Percentiles rank a stretch among this genome's conserved stretches.
phyloP scores from a whole-genome alignment of 2,888 invertebrate genomes.

The Orchesella flavescens region DNA sequence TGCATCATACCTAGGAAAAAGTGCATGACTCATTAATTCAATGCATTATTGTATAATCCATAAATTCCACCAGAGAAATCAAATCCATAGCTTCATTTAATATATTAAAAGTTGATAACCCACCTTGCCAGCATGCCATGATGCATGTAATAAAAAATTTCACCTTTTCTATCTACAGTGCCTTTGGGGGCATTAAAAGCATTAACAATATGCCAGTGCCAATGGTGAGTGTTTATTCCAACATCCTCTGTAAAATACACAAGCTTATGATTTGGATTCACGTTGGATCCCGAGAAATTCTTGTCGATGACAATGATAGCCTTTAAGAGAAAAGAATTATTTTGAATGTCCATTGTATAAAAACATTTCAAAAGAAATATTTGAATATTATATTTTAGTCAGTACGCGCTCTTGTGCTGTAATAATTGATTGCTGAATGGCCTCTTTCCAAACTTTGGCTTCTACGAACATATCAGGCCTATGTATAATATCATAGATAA shows the following conservation, averaged over 20 bases:
- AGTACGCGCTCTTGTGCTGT: conserved; percentile 57
- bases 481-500: no score
- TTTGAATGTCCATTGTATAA: no score
- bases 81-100: no score
- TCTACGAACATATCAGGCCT: conserved; percentile 83
- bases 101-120: no score
- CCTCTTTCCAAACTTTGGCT: conserved; percentile 33
- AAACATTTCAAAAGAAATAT: no score
- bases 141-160: conserved; percentile 73
- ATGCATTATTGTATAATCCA: no score
- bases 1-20: conserved; percentile 82
- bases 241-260: conserved; percentile 88
- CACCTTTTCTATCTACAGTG: conserved; percentile 80
- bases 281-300: conserved; percentile 79
- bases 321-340: neutral
- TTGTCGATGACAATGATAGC: conserved; percentile 68
- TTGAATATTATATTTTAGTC: no score
- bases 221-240: conserved; percentile 35
- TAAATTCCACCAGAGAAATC: no score
- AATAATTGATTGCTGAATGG: conserved; percentile 52
- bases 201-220: conserved; percentile 89
- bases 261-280: conserved; percentile 85
- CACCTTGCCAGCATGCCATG: conserved; percentile 76
- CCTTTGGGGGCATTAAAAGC: conserved; percentile 80
- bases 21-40: no score